Base-by-base conservation (phyloP, 2,888 invertebrate genomes). In the Aphodius granarius region DNA sequence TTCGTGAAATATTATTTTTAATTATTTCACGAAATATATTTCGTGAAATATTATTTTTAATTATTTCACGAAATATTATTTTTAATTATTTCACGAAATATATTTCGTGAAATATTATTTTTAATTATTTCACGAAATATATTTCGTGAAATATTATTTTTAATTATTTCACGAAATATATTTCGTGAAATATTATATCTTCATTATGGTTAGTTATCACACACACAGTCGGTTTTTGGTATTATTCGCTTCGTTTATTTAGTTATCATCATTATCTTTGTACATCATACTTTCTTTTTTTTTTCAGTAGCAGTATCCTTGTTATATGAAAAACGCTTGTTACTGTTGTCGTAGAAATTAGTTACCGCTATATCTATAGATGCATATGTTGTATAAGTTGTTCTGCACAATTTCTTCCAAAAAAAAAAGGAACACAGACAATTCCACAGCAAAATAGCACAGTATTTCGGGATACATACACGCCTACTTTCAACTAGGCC, bases 171-270 rank as follows among this genome's bases (percentile, higher is more conserved):
- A n/a, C n/a, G n/a, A n/a, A n/a, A n/a, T n/a, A n/a, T n/a, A n/a
- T n/a, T n/a, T n/a, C n/a, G n/a, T n/a, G n/a, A n/a, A n/a, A n/a
- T n/a, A n/a, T n/a, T n/a, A n/a, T n/a, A n/a, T n/a, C n/a, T n/a
- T n/a, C n/a, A n/a, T n/a, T n/a, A n/a, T n/a, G n/a, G n/a, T n/a
- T n/a, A n/a, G n/a, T 75, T 62, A 62, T 72, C 65, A 66, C 68
- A 75, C 63, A 72, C 23, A 66, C 65, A 71, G 43, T 19, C 13
- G 43, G 19, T 43, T 43, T 13, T 43, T 43, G 43, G 43, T 75
- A 70, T n/a, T 74, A 19, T 68, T 72, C 43, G 16, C 63, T 20
- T 18, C 72, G 63, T 75, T 21, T 19, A 72, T 75, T 73, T 72
- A 22, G n/a, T 22, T 72, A 72, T 68, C 13, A 19, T 66, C 6